Evolutionary conservation across 2,797 vertebrate genomes (phyloP), one percentile per base, ranked within the genome.

Genomic region (Caiman crocodilus): DNA sequence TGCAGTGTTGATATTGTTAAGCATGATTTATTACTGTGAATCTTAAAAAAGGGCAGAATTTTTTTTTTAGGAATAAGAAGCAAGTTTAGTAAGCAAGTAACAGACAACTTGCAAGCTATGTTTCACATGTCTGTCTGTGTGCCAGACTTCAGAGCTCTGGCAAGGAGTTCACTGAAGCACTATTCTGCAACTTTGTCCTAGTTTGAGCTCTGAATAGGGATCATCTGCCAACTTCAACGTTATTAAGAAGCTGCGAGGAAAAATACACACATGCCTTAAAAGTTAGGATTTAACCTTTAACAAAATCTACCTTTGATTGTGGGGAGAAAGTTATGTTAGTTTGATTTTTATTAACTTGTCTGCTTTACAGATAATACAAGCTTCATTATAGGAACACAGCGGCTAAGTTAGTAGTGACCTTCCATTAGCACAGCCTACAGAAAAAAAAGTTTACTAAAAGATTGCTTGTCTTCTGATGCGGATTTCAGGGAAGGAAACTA

Each of bases 141-240:
- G 71, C 77, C 92, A 91, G 86, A 35, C 82, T 84, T 86, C 2
- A n/a, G 89, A 94, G 76, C 74, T 83, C 82, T 91, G 84, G n/a
- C 69, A 90, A 73, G 89, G 81, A 76, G 32, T 14, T 94, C 84
- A 42, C 85, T 92, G 85, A 76, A 32, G 56, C 57, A 64, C 26
- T 79, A 67, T 75, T 83, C 50, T 79, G 30, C 35, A 87, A 91
- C 76, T 90, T 79, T 91, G 76, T 32, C 82, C 80, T 84, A 75
- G 63, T 87, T 77, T 90, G 86, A 87, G 82, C 77, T 94, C 93
- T 88, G 79, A 83, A 79, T 16, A 63, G 65, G 14, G 90, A 63
- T 83, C 90, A 87, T 85, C 75, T 90, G 26, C 30, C 82, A 88
- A 21, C 20, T 65, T 91, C 63, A 50, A 75, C 13, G 20, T 88